Base-by-base conservation (phyloP, 2,888 invertebrate species). In the Ischnus inquisitorius region DNA sequence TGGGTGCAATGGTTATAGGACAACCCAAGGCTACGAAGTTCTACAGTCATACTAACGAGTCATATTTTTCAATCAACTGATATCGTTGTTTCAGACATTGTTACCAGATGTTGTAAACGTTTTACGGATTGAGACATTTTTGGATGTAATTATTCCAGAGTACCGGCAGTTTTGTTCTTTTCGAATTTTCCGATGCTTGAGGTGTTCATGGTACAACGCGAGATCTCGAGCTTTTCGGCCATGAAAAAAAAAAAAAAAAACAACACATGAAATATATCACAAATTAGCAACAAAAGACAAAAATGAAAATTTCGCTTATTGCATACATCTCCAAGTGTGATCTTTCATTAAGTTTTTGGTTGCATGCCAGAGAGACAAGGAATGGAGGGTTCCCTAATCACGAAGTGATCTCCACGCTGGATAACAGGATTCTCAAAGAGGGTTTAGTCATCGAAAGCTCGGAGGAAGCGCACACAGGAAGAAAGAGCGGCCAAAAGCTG, bases 331-430 rank as follows among this genome's bases (percentile, higher is more conserved):
- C 14, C 60, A 60, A 60, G 28, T 25, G 54, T 62, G 72, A 79
- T 82, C 84, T 87, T 89, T 91, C 90, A 88, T 90, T 90, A 90
- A 89, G 87, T 89, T 90, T 90, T 90, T 90, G 90, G 91, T 91
- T 88, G 86, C 86, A 84, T 90, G 90, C 90, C 91, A 91, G 88
- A 25, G 28, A 1, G 43, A 12, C n/a, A 41, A n/a, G 8, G 62
- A 62, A n/a, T n/a, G 39, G 85, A 83, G 82, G 86, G 84, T 87
- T 85, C 84, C 77, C 79, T 67, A 75, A 83, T 85, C 88, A 86
- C 85, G 83, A 75, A 79, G 82, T 89, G 89, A 91, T 91, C 89
- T 89, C 87, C 87, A 79, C 84, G 81, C 76, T 71, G 88, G 89
- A 90, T 90, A 90, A 90, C 84, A 82, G 86, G 84, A 85, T 89